A percentile compares a stretch with the other conserved stretches of the same genome.
Conservation (phyloP, 1,140 invertebrate genomes). For the Drosophila ogumai region DNA sequence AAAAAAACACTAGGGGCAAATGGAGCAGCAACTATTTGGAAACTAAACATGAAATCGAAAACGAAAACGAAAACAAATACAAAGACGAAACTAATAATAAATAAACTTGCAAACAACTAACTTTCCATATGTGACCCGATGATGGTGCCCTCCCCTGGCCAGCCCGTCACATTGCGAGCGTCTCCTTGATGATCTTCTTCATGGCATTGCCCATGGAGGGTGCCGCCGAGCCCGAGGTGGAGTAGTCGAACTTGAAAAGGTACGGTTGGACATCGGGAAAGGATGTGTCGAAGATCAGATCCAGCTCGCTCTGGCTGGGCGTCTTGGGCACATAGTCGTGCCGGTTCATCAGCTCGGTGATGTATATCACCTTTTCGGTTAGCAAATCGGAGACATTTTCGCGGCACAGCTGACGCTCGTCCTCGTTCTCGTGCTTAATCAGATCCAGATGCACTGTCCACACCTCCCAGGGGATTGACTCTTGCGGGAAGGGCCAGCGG, state of each 20-base stretch:
- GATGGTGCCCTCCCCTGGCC: background rate
- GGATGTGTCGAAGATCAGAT: conserved; percentile 97
- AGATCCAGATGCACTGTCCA: conserved; percentile 97
- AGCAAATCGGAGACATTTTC: conserved; percentile 96
- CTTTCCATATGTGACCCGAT: background rate
- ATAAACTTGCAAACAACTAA: conserved; percentile 12
- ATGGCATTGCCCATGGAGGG: conserved; percentile 93
- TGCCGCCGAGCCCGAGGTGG: conserved; percentile 89
- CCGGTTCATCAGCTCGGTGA: conserved; percentile 97
- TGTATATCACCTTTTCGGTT: conserved; percentile 96
- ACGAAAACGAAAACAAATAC: background rate
- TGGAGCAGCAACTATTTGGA: background rate
- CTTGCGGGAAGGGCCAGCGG: conserved; percentile 94
- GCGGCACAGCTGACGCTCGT: conserved; percentile 93
- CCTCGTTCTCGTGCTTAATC: conserved; percentile 93
- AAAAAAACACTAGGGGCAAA: background rate
- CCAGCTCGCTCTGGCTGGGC: conserved; percentile 95
- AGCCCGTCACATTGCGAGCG: conserved; percentile 89
- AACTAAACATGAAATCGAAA: background rate
- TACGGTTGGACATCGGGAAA: conserved; percentile 98
- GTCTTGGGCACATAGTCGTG: conserved; percentile 98
- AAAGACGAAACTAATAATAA: conserved; percentile 5
- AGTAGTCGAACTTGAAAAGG: conserved; percentile 94
- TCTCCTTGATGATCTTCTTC: conserved; percentile 95
- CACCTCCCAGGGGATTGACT: conserved; percentile 98